Percentiles rank a stretch among this genome's conserved stretches.
Evolutionary conservation across 1,140 invertebrate species (phyloP).

Genomic region (Chironomus striatipennis): DNA sequence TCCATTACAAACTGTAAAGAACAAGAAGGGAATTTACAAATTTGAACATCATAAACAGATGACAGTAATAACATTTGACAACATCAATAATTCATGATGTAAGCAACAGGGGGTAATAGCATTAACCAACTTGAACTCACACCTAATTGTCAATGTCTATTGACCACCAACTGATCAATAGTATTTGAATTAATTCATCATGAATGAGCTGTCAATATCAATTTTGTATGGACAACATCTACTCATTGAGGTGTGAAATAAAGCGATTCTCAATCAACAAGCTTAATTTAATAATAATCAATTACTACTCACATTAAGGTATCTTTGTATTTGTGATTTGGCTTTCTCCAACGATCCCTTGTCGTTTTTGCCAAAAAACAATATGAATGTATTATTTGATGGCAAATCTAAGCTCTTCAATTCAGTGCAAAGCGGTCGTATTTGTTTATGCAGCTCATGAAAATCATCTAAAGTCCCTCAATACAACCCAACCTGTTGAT

Average conservation of each 20-base stretch:
- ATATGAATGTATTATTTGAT: conserved; percentile 60
- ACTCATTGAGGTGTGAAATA: no score
- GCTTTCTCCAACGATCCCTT: conserved; percentile 70
- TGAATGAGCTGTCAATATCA: no score
- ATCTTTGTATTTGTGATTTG: conserved; percentile 73
- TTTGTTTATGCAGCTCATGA: conserved; percentile 69
- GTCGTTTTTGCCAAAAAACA: conserved; percentile 70
- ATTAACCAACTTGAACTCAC: no score
- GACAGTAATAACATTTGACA: conserved; percentile 21
- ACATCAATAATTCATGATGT: conserved; percentile 27
- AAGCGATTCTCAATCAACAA: no score
- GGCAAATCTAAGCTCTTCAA: conserved; percentile 74
- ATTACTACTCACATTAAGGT: conserved; percentile 59
- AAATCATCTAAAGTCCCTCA: conserved; percentile 74
- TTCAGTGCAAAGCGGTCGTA: conserved; percentile 69
- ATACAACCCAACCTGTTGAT: conserved; percentile 73
- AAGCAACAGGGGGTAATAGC: no score
- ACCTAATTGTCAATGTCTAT: no score
- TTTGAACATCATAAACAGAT: conserved; percentile 16
- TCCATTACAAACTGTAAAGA: conserved; percentile 65
- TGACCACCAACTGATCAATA: no score
- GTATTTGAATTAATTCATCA: no score
- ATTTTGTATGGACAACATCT: no score
- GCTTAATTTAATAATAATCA: neutral
- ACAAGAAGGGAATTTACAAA: neutral